A percentile compares a stretch with the other conserved stretches of the same genome.
Evolutionary conservation across 2,797 vertebrate species (phyloP).

Genomic region (Pagetopsis macropterus): DNA sequence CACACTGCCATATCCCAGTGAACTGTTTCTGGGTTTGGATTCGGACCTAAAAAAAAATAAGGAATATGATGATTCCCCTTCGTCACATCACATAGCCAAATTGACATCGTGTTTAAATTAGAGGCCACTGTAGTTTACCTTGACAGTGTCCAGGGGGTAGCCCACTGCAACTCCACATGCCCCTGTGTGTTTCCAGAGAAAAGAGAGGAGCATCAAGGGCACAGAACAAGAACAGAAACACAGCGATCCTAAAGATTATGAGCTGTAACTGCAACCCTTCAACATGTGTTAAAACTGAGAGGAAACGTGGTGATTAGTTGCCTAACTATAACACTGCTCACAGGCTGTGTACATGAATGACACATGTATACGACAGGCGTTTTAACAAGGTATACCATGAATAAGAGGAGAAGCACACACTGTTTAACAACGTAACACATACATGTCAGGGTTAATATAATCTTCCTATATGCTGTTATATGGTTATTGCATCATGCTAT

Average conservation of each 20-base stretch:
- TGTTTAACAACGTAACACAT: background rate
- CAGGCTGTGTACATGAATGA: background rate
- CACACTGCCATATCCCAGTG: conserved; percentile 88
- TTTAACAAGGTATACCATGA: too few relatives aligned
- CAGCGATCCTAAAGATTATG: background rate
- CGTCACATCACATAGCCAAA: background rate
- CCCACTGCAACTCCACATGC: conserved; percentile 78
- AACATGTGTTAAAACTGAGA: background rate
- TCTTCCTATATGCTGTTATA: background rate
- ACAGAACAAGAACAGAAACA: background rate
- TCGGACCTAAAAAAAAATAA: conserved; percentile 83
- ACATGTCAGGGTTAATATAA: background rate
- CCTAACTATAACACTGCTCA: too few relatives aligned
- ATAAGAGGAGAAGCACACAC: background rate
- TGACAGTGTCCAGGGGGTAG: conserved; percentile 81
- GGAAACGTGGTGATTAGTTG: background rate
- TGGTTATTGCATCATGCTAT: background rate
- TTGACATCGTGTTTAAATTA: background rate
- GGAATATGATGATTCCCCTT: accelerated
- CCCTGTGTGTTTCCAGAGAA: conserved; percentile 61
- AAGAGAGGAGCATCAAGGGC: conserved; percentile 31
- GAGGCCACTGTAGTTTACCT: conserved; percentile 53
- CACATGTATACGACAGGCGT: background rate
- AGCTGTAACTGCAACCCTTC: background rate
- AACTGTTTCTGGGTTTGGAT: conserved; percentile 91